Base-by-base conservation (phyloP, 2,113 vertebrate genomes). In the Phalacrocorax aristotelis region DNA sequence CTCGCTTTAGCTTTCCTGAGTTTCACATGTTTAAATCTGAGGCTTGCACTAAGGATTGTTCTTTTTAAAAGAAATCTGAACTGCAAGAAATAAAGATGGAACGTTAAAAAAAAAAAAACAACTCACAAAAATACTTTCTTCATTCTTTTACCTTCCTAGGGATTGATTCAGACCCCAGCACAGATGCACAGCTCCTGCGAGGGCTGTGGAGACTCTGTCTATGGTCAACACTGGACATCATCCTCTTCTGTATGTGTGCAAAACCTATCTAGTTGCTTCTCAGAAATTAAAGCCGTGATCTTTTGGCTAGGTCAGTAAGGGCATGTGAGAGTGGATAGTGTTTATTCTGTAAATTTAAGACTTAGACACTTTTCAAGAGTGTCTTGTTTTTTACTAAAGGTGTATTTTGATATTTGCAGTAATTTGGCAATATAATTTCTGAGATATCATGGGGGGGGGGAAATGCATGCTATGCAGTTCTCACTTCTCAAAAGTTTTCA, bases 181-280 rank as follows among this genome's bases (percentile, higher is more conserved):
- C 9, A 3, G 32, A 14, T 0, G 0, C 48, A 48, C 6, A 71
- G 20, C 25, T 90, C 30, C 42, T 57, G 14, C 0, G 0, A 77
- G 42, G 2, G 2, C 46, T 70, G 27, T 71, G 38, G 51, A 66
- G 51, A 13, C 29, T 34, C 42, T 54, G 36, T 40, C 46, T 66
- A 21, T 2, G 3, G 55, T 81, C n/a, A 27, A 17, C 49, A 34
- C 55, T 44, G 52, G 46, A 83, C 48, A 62, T 30, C 0, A 11
- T 54, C 23, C 64, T 48, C 57, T 54, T 20, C n/a, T 42, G 4
- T 62, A n/a, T n/a, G 13, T 5, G 0, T 82, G n/a, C 48, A 72
- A 85, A 68, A 88, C n/a, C 70, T n/a, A 38, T 11, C 30, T 42
- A n/a, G 13, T 26, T 76, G 15, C 32, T 82, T 81, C 52, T 68